Base-by-base conservation (phyloP, 2,113 vertebrate genomes). In the Scophthalmus maximus region DNA sequence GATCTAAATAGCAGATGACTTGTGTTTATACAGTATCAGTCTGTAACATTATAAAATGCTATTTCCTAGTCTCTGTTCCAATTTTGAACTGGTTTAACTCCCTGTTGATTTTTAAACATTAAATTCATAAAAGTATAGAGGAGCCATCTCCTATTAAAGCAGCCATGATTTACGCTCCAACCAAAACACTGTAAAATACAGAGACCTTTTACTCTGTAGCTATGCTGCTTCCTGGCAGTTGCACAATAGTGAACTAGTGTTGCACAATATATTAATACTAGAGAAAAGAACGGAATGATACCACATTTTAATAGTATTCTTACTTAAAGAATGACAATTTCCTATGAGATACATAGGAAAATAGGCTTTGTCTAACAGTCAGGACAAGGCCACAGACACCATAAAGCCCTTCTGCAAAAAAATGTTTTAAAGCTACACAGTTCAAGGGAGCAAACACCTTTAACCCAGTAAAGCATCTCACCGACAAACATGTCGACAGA, bases 191-290 rank as follows among this genome's bases (percentile, higher is more conserved):
- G 30, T 15, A 15, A 38, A 46, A 32, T 29, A 52, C 17, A 9
- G 8, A 29, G 14, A 44, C 1, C 5, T 22, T 52, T 55, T 20
- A 15, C 40, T 58, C 25, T 58, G 47, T 17, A 46, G 38, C 25
- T 67, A 69, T n/a, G 12, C 15, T 14, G 65, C 71, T 66, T 49
- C 53, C 29, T 32, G n/a, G 18, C 36, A 30, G 56, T 68, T 74
- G 74, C 44, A 56, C 76, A 68, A 83, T 73, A 36, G 20, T 55
- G 20, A 57, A 68, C 62, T n/a, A 40, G 36, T 40, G 14, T 15
- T 40, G 36, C 5, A 40, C 36, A 40, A 40, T 40, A 40, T 40
- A 40, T 44, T 44, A 17, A 7, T 44, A 18, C 42, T n/a, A 5
- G n/a, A 42, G 17, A 18, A 8, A 18, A 18, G 2, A 8, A 17